Conservation (phyloP, 2,888 invertebrate species). For the Taenaris catops region DNA sequence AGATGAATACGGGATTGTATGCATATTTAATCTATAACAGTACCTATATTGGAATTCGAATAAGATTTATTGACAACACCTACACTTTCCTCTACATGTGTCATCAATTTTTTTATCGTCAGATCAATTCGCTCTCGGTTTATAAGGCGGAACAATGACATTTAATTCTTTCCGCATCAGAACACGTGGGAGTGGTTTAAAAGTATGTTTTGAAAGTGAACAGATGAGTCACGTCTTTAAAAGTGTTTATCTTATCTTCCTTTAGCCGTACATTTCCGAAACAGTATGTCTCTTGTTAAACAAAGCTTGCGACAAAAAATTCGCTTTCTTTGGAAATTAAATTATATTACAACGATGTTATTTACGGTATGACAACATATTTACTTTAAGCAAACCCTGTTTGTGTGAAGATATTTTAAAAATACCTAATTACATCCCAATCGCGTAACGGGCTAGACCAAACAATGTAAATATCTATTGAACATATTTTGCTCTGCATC, state of each 20-base stretch:
- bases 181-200: constrained; percentile 32
- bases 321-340: too few relatives aligned
- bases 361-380: too few relatives aligned
- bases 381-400: too few relatives aligned
- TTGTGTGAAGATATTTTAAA: too few relatives aligned
- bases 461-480: too few relatives aligned
- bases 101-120: constrained; percentile 7
- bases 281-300: not conserved
- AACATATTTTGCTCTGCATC: too few relatives aligned
- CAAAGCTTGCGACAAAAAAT: not conserved
- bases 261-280: constrained; percentile 4
- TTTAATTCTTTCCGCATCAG: constrained; percentile 50
- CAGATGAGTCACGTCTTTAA: constrained; percentile 13
- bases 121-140: constrained; percentile 28
- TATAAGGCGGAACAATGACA: constrained; percentile 50
- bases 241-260: constrained; percentile 14
- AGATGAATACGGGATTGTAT: constrained; percentile 6
- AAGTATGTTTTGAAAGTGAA: constrained; percentile 15
- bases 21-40: constrained; percentile 7
- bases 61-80: constrained; percentile 1
- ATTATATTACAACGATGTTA: too few relatives aligned
- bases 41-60: constrained; percentile 1
- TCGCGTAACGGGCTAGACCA: too few relatives aligned
- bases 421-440: too few relatives aligned
- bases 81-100: constrained; percentile 1